Evolutionary conservation across 2,888 invertebrate genomes (phyloP), one percentile per base, ranked within the genome.

Genomic region (Augiades crinisus): DNA sequence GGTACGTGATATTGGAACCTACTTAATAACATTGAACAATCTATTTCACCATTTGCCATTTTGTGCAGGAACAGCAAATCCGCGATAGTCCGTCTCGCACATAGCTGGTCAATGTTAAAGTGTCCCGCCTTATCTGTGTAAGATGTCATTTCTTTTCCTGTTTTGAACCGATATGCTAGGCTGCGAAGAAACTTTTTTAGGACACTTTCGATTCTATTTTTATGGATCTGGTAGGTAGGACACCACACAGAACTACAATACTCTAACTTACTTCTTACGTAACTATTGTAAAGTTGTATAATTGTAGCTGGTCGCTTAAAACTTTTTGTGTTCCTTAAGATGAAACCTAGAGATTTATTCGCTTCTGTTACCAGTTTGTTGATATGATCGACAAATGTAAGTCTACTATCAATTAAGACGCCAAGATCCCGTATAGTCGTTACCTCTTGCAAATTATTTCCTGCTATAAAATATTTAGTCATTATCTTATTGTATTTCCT

Each of bases 301-400:
- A 49, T 24, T 13, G 41, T 41, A n/a, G 19, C 13, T 6, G 33
- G 34, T 10, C 19, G 31, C 34, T 24, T 49, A 13, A 49, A 49
- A 13, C 22, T 21, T 40, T 40, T 49, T 8, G 31, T 30, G 19
- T 21, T 19, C 21, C 47, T 38, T 22, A 49, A 31, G n/a, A 49
- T 40, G 24, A 49, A 49, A 13, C 47, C 47, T 31, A 49, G 19
- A 7, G 47, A 49, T 40, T 14, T 40, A 40, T 49, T 40, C 31
- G 47, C 47, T n/a, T 36, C 24, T 12, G 12, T 24, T 30, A 40
- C 21, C 13, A 31, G 40, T 31, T 40, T 14, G 19, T 49, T 31
- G 16, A 49, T 49, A 31, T 49, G 47, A 10, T 38, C 31, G 5
- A 14, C 14, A 40, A 49, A 40, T 13, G 40, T 27, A 10, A 49